These are phyloP conservation scores for Drosophila seguyi DNA, from an alignment of 1,140 invertebrate species.

Conservation along the genomic window DNA sequence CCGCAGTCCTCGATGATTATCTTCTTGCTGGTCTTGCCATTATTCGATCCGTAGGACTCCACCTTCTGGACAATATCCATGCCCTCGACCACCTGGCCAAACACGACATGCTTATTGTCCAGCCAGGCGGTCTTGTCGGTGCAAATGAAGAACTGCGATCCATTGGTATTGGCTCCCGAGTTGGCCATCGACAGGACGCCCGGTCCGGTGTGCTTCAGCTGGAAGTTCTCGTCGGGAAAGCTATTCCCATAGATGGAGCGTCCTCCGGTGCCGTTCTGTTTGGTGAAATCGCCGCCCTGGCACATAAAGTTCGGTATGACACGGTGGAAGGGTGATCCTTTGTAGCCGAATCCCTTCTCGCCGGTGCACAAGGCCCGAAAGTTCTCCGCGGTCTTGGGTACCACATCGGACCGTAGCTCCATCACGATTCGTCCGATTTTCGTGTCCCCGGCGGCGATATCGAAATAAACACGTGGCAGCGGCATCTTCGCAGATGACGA, in stretches of 20 bases:
- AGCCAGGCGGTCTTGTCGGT: constrained; percentile 97
- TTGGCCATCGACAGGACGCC: constrained; percentile 97
- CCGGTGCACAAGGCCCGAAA: constrained; percentile 96
- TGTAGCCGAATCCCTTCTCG: constrained; percentile 96
- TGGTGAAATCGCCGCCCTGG: constrained; percentile 97
- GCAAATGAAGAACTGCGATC: constrained; percentile 97
- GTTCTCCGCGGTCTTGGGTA: constrained; percentile 96
- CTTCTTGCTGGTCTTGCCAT: constrained; percentile 93
- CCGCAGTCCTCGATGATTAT: constrained; percentile 93
- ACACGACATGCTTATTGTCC: constrained; percentile 98
- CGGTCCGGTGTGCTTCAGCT: constrained; percentile 95
- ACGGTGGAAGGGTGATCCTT: constrained; percentile 95
- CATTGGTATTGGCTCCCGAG: constrained; percentile 97
- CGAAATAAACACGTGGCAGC: constrained; percentile 37
- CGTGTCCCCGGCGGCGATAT: constrained; percentile 22
- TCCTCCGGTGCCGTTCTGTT: constrained; percentile 97
- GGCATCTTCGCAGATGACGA: constrained; percentile 23
- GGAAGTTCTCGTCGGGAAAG: constrained; percentile 98
- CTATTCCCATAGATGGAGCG: constrained; percentile 97
- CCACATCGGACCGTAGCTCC: constrained; percentile 93
- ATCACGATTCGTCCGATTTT: constrained; percentile 64
- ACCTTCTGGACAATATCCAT: constrained; percentile 97
- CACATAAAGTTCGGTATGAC: constrained; percentile 99
- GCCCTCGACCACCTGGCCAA: constrained; percentile 96
- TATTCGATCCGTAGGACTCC: constrained; percentile 91